phyloP scores from a whole-genome alignment of 2,797 vertebrate genomes.

The Enteromius unitaeniatus region DNA sequence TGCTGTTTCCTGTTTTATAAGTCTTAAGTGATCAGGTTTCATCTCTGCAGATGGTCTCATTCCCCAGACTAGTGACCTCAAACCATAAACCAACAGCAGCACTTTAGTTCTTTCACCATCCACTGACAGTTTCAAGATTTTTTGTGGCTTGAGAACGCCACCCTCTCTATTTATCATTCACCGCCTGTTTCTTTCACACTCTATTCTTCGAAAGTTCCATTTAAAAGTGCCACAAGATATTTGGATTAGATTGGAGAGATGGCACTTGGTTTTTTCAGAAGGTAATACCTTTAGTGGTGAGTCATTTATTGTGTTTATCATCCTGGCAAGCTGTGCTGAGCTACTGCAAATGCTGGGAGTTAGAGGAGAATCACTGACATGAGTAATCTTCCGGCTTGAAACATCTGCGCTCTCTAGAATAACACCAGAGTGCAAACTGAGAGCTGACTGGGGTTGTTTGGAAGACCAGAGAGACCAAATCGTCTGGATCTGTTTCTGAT shows the following conservation, averaged over 20 bases:
- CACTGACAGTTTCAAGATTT: neutral
- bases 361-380: neutral
- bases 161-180: conserved; percentile 5
- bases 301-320: conserved; percentile 42
- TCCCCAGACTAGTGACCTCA: neutral
- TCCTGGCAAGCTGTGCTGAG: conserved; percentile 11
- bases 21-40: conserved; percentile 23
- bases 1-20: conserved; percentile 22
- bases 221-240: conserved; percentile 13
- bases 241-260: conserved; percentile 35
- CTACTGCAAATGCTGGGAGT: neutral
- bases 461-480: neutral
- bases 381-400: conserved; percentile 12
- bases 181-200: neutral
- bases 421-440: neutral
- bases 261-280: conserved; percentile 32
- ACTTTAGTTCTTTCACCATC: neutral
- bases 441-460: no score
- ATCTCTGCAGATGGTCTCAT: conserved; percentile 4
- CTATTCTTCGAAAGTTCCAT: conserved; percentile 12
- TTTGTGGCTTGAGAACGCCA: neutral
- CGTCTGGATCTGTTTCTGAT: neutral
- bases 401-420: neutral
- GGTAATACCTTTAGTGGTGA: neutral
- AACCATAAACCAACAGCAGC: neutral